Evolutionary conservation across 2,888 invertebrate genomes (phyloP).

Genomic region (Thelaira solivaga): DNA sequence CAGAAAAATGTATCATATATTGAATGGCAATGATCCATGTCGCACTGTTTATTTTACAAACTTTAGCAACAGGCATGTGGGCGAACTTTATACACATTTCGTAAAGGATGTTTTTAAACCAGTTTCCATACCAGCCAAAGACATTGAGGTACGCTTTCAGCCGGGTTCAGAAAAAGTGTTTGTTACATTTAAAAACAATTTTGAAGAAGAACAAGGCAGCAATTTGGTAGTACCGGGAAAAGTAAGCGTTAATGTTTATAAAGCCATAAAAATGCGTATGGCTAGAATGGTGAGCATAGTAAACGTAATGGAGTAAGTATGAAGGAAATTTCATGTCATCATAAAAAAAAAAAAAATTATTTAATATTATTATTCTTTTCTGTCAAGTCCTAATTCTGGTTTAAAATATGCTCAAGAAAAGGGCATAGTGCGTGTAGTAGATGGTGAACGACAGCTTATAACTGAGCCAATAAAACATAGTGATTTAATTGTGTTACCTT

Average conservation of each 20-base stretch:
- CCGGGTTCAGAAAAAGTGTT: constrained; percentile 81
- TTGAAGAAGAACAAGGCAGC: constrained; percentile 65
- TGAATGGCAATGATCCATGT: constrained; percentile 87
- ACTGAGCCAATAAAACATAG: constrained; percentile 72
- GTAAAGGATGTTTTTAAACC: constrained; percentile 81
- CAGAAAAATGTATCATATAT: constrained; percentile 81
- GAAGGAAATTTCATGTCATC: background rate
- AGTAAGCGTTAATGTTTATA: constrained; percentile 84
- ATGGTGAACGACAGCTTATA: constrained; percentile 70
- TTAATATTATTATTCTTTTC: constrained; percentile 26
- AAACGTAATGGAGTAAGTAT: constrained; percentile 73
- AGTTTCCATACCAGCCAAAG: constrained; percentile 74
- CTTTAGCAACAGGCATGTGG: constrained; percentile 82
- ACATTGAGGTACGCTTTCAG: constrained; percentile 76
- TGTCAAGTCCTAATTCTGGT: constrained; percentile 78
- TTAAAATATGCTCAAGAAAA: constrained; percentile 77
- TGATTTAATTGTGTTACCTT: constrained; percentile 80
- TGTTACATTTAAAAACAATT: constrained; percentile 80
- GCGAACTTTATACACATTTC: constrained; percentile 82
- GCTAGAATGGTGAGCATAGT: constrained; percentile 72
- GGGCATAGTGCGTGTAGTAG: constrained; percentile 69
- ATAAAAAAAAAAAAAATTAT: too few species aligned
- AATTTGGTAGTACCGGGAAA: constrained; percentile 79
- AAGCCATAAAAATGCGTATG: constrained; percentile 84
- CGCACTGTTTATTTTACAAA: constrained; percentile 84